Conservation (phyloP, 2,113 vertebrate genomes). For the Solea senegalensis region DNA sequence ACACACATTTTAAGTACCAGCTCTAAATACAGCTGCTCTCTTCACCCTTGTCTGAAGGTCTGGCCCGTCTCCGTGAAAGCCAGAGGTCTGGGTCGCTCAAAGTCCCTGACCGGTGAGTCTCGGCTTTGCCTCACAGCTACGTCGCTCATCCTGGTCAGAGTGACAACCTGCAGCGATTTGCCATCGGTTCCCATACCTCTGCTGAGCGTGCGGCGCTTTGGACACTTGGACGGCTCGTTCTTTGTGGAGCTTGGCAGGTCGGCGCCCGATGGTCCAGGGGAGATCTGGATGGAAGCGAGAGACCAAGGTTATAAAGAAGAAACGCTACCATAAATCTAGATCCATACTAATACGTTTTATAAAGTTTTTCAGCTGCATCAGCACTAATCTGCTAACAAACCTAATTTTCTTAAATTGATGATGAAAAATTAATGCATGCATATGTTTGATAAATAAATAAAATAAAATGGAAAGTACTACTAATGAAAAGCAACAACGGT, state of each 20-base stretch:
- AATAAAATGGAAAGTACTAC: too few relatives aligned
- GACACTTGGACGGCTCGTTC: conserved; percentile 66
- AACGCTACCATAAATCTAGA: not conserved
- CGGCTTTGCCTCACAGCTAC: conserved; percentile 69
- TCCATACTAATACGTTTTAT: too few relatives aligned
- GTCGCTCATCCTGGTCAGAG: conserved; percentile 59
- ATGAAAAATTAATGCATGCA: too few relatives aligned
- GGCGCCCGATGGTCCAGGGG: conserved; percentile 67
- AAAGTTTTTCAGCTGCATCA: too few relatives aligned
- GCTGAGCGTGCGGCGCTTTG: conserved; percentile 66
- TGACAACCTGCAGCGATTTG: conserved; percentile 19
- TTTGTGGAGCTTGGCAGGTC: conserved; percentile 74
- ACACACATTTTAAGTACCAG: not conserved
- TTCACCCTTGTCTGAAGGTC: conserved; percentile 49
- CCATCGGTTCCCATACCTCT: conserved; percentile 56
- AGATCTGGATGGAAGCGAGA: conserved; percentile 72
- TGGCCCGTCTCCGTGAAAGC: conserved; percentile 69
- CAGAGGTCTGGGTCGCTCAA: conserved; percentile 60
- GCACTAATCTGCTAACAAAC: too few relatives aligned
- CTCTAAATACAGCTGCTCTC: not conserved
- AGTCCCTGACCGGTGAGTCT: conserved; percentile 56
- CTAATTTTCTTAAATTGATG: too few relatives aligned
- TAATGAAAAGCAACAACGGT: too few relatives aligned
- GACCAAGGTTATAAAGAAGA: conserved; percentile 47
- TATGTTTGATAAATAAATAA: too few relatives aligned